Evolutionary conservation across 2,888 invertebrate species (phyloP).

Genomic region (Drosophila quasianomalipes): DNA sequence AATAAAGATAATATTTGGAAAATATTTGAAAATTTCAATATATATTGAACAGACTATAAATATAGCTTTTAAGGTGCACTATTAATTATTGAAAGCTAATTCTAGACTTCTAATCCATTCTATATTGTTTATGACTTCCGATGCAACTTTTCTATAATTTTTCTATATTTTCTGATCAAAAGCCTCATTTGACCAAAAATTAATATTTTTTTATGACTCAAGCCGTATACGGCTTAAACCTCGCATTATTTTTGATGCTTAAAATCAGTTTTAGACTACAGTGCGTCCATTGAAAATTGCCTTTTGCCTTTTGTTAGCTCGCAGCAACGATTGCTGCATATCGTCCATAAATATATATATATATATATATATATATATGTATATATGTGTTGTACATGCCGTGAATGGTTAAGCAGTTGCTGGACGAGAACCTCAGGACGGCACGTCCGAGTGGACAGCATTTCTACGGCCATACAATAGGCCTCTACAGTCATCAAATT

Average conservation of each 20-base stretch:
- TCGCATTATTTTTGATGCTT: constrained; percentile 9
- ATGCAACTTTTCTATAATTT: not conserved
- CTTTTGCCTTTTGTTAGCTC: constrained; percentile 12
- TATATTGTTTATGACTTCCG: not conserved
- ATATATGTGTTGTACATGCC: constrained; percentile 53
- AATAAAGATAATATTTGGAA: not conserved
- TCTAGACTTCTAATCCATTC: not conserved
- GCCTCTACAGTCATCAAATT: constrained; percentile 27
- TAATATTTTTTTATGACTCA: not conserved
- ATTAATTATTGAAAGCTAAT: not conserved
- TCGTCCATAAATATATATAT: constrained; percentile 19
- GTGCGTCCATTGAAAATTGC: constrained; percentile 13
- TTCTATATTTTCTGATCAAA: not conserved
- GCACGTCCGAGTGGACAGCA: constrained; percentile 59
- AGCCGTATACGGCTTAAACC: constrained; percentile 6
- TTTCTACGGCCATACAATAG: constrained; percentile 19
- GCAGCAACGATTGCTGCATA: constrained; percentile 34
- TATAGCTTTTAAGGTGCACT: not conserved
- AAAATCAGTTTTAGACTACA: constrained; percentile 14
- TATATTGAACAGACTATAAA: not conserved
- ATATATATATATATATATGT: not conserved
- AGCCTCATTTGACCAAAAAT: constrained; percentile 17
- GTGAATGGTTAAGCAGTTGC: constrained; percentile 48
- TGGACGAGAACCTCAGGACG: constrained; percentile 25
- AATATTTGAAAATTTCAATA: not conserved